A percentile compares a stretch with the other conserved stretches of the same genome.
phyloP scores from a whole-genome alignment of 2,113 vertebrate species.

The Cottus gobio region DNA sequence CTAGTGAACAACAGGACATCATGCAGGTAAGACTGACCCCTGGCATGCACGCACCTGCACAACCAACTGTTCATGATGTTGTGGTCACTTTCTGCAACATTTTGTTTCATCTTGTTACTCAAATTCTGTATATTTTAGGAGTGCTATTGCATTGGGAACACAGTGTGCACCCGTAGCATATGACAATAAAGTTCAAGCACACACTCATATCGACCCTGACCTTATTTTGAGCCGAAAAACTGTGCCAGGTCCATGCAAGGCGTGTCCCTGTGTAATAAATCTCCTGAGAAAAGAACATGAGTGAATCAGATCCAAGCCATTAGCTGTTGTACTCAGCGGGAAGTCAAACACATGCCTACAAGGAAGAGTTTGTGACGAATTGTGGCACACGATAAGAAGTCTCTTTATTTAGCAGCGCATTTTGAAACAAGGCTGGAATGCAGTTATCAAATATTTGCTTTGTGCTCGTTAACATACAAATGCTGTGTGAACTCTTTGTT shows the following conservation, averaged over 20 bases:
- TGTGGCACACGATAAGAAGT: constrained; percentile 46
- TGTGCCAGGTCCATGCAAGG: constrained; percentile 64
- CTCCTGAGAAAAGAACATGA: constrained; percentile 53
- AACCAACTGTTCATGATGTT: not conserved
- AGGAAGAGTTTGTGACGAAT: constrained; percentile 58
- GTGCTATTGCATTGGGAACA: not conserved
- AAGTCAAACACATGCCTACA: constrained; percentile 67
- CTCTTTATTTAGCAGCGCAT: constrained; percentile 51
- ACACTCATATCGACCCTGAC: constrained; percentile 50
- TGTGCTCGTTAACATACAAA: constrained; percentile 35
- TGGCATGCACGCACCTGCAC: constrained; percentile 9
- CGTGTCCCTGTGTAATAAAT: constrained; percentile 71
- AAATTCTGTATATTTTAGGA: not conserved
- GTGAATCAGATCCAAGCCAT: constrained; percentile 50
- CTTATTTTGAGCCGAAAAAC: constrained; percentile 65
- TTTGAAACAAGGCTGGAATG: constrained; percentile 58
- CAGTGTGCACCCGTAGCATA: not conserved
- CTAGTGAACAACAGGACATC: constrained; percentile 56
- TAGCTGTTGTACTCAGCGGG: constrained; percentile 39
- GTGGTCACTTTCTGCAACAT: not conserved
- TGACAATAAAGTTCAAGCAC: constrained; percentile 25
- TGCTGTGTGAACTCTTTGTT: constrained; percentile 8
- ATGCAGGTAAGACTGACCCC: not conserved
- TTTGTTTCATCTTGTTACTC: not conserved
- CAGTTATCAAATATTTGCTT: constrained; percentile 59